phyloP scores from a whole-genome alignment of 37 sponge, comb jelly and placozoan species.

The Geodia barretti region DNA sequence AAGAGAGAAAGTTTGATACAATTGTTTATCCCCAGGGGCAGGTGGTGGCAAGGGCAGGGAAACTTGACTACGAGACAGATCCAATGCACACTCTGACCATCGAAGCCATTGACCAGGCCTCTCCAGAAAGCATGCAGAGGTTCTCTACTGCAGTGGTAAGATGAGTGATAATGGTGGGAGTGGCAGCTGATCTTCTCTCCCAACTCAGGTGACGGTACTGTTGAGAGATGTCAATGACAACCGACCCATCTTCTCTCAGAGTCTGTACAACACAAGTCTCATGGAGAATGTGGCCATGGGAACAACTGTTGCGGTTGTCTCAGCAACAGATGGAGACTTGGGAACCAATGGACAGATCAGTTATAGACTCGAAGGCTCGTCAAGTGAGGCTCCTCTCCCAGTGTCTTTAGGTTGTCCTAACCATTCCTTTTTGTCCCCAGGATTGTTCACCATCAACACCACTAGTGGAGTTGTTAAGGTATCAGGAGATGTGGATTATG shows the following conservation, averaged over 20 bases:
- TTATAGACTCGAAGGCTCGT: constrained; percentile 19
- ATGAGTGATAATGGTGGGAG: too few relatives aligned
- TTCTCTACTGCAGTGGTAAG: constrained; percentile 17
- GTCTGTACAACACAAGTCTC: constrained; percentile 10
- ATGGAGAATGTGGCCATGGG: constrained; percentile 37
- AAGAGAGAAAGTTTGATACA: not conserved
- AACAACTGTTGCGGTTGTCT: not conserved
- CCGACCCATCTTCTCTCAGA: constrained; percentile 28
- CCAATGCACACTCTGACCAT: constrained; percentile 10
- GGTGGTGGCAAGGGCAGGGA: constrained; percentile 7
- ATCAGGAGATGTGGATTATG: constrained; percentile 14
- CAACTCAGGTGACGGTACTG: constrained; percentile 19
- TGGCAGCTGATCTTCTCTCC: too few relatives aligned
- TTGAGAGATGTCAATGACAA: constrained; percentile 51
- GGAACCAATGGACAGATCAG: constrained; percentile 47
- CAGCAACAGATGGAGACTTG: constrained; percentile 45
- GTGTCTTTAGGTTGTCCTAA: too few relatives aligned
- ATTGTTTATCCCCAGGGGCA: constrained; percentile 17
- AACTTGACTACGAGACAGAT: constrained; percentile 33
- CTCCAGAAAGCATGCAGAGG: not conserved
- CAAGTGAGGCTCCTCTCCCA: constrained; percentile 22
- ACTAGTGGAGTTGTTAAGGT: constrained; percentile 31
- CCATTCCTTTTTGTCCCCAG: too few relatives aligned
- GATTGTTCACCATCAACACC: constrained; percentile 26
- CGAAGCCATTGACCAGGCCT: constrained; percentile 30